These are phyloP conservation scores for Danio tinwini DNA, from an alignment of 2,797 vertebrate genomes.

Conservation along the genomic window DNA sequence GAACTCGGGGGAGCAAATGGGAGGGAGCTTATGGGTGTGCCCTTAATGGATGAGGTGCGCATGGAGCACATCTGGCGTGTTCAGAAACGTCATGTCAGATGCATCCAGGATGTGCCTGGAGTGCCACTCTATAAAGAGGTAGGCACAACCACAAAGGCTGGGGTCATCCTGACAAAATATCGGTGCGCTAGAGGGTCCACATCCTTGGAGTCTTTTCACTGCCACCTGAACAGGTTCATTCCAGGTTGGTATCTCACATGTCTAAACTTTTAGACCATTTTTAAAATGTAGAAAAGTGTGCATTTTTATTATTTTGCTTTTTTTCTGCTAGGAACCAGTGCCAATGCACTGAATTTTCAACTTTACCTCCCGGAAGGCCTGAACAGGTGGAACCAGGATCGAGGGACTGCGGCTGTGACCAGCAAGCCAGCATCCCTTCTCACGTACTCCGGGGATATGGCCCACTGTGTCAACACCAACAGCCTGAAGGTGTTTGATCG, in stretches of 20 bases:
- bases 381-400: slow-evolving; percentile 49
- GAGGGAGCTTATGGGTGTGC: slow-evolving; percentile 24
- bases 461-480: slow-evolving; percentile 39
- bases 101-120: slow-evolving; percentile 48
- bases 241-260: slow-evolving; percentile 40
- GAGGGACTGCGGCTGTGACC: slow-evolving; percentile 16
- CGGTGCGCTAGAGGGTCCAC: slow-evolving; percentile 45
- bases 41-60: slow-evolving; percentile 11
- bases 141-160: slow-evolving; percentile 24
- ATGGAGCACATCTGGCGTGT: slow-evolving; percentile 41
- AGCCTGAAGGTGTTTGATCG: slow-evolving; percentile 35
- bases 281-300: neutral
- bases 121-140: slow-evolving; percentile 29
- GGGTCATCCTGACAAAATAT: slow-evolving; percentile 21
- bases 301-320: neutral
- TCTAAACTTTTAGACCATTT: neutral
- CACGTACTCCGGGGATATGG: slow-evolving; percentile 34
- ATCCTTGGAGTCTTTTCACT: slow-evolving; percentile 47
- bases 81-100: slow-evolving; percentile 34
- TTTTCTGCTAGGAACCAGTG: slow-evolving; percentile 36
- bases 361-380: slow-evolving; percentile 50
- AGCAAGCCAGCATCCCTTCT: slow-evolving; percentile 8
- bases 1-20: slow-evolving; percentile 37
- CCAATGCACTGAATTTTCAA: slow-evolving; percentile 45
- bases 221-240: slow-evolving; percentile 52